Percentiles rank a stretch among this genome's conserved stretches.
phyloP scores from a whole-genome alignment of 2,888 invertebrate genomes.

The Mesorhabditis spiculigera region DNA sequence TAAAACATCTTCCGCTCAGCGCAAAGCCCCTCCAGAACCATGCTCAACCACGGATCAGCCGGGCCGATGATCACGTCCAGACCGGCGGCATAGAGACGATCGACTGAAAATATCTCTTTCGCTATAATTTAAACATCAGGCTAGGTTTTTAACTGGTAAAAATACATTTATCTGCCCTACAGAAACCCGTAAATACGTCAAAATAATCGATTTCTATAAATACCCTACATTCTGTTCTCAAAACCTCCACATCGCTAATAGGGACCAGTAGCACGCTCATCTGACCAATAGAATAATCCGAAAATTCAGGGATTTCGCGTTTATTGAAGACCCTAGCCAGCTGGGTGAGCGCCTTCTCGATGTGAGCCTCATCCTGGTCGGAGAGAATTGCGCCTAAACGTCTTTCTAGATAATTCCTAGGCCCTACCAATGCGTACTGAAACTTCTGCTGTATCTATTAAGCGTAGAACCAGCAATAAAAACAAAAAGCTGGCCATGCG shows the following conservation, averaged over 20 bases:
- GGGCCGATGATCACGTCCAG: slow-evolving; percentile 39
- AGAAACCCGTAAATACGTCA: too few relatives aligned
- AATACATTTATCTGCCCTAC: too few relatives aligned
- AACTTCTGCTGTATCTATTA: too few relatives aligned
- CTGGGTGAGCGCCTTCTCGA: slow-evolving; percentile 2
- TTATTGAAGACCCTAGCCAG: neutral
- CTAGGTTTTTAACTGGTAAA: too few relatives aligned
- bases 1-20: slow-evolving; percentile 33
- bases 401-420: too few relatives aligned
- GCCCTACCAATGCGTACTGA: too few relatives aligned
- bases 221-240: neutral
- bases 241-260: neutral
- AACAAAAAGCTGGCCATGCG: too few relatives aligned
- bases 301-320: neutral
- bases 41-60: slow-evolving; percentile 25
- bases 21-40: slow-evolving; percentile 36
- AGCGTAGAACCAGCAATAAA: too few relatives aligned
- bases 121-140: neutral
- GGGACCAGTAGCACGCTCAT: neutral
- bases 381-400: neutral
- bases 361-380: neutral
- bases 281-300: neutral
- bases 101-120: slow-evolving; percentile 24
- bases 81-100: slow-evolving; percentile 21
- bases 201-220: too few relatives aligned